Base-by-base conservation (phyloP, 2,888 invertebrate species). In the Chelonus formosanus region DNA sequence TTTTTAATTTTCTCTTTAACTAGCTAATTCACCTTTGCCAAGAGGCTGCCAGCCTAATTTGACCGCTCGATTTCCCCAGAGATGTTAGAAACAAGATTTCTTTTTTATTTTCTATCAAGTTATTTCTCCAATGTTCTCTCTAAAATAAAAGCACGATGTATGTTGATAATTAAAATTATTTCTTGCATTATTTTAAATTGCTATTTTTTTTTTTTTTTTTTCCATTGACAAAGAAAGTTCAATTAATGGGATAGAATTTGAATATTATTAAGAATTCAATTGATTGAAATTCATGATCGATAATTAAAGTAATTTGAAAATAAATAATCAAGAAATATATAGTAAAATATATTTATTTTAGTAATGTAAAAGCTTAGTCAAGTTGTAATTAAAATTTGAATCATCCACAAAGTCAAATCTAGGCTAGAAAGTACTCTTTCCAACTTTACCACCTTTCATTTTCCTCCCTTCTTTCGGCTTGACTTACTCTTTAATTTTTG, bases 361-460 rank as follows among this genome's bases (percentile, higher is more conserved):
- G 20, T 20, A 20, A 1, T 20, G 20, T 20, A 20, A 20, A 57
- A 47, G 62, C 69, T 58, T 65, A 66, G 47, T 67, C 68, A 64
- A 70, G 68, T 75, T 74, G 76, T 79, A 78, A 80, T 81, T 81
- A 80, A 78, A 79, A 77, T 68, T 70, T 73, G 63, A 69, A 78
- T 77, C 72, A 75, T 63, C 74, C 73, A 69, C 72, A 62, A 71
- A 76, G 75, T 71, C 73, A 75, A 79, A 80, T 81, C 79, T 79
- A 78, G 77, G 75, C 76, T 80, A 77, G 78, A 76, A 73, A 73
- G 69, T 73, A 71, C 61, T 72, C 47, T 35, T 58, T 58, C 35
- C 36, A 40, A 40, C 40, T 34, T 48, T 47, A 34, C 20, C 35
- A 59, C 50, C 36, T 71, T 62, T 67, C 56, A 55, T 64, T 61